Base-by-base conservation (phyloP, 2,797 vertebrate genomes). In the Enteromius viviparus region DNA sequence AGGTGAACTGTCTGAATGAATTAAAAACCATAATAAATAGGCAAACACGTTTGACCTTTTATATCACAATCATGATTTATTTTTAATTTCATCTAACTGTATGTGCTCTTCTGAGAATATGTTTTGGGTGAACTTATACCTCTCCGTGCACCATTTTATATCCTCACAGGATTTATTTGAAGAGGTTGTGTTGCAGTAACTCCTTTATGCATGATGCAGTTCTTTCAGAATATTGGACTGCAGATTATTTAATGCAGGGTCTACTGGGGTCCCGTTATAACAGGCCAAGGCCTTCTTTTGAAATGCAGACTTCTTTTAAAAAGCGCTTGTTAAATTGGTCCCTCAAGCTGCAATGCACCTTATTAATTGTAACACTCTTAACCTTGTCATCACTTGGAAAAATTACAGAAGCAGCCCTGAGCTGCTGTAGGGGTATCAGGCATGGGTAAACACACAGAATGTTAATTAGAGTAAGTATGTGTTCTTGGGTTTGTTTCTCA, bases 271-370 rank as follows among this genome's bases (percentile, higher is more conserved):
- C 23, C 53, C 7, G 14, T 42, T 84, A 78, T 53, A 69, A 34
- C 53, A 66, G n/a, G n/a, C 40, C 45, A 5, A 78, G 37, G 40
- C 21, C 58, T 60, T 40, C 37, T 80, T 81, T 74, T 74, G 49
- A 71, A 80, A 68, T 47, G 23, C 14, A 64, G 49, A 40, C 70
- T 32, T 29, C 12, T 66, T 68, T 84, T 29, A 75, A 75, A 58
- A 37, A 74, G n/a, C 8, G 12, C 74, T 86, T 83, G 74, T 65
- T 85, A 87, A 87, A 85, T 84, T 83, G 23, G 37, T 81, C 81
- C 88, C 83, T 76, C 62, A 85, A 79, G 69, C 70, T 77, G 5
- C 76, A 74, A 82, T 76, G 64, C 74, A 85, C 51, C 47, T 53
- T 75, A 65, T 87, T 78, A 86, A 82, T 68, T 75, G 60, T 81